These are phyloP conservation scores for Otus scops DNA, from an alignment of 2,797 vertebrate genomes.

Conservation along the genomic window DNA sequence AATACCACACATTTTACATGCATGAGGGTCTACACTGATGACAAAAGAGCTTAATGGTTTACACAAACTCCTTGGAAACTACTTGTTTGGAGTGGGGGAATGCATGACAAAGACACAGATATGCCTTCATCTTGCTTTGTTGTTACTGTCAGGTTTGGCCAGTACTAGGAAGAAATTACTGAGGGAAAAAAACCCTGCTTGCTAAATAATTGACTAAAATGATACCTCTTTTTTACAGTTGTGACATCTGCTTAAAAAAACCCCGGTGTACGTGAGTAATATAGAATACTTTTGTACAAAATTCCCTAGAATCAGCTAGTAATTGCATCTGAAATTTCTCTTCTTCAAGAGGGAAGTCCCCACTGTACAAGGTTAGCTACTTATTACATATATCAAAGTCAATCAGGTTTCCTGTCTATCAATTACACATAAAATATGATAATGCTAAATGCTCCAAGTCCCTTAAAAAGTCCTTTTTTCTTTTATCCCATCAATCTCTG, in stretches of 20 bases:
- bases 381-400: slow-evolving; percentile 40
- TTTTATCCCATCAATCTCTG: background rate
- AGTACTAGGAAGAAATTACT: slow-evolving; percentile 42
- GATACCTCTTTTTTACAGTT: slow-evolving; percentile 33
- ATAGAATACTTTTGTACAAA: slow-evolving; percentile 51
- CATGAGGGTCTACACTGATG: background rate
- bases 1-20: background rate
- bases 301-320: slow-evolving; percentile 67
- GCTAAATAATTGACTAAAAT: slow-evolving; percentile 55
- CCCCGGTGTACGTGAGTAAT: slow-evolving; percentile 51
- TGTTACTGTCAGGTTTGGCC: slow-evolving; percentile 33
- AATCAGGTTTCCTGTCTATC: slow-evolving; percentile 48
- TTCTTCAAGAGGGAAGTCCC: slow-evolving; percentile 61
- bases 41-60: background rate
- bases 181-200: slow-evolving; percentile 1
- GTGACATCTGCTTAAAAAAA: slow-evolving; percentile 64
- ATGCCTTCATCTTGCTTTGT: slow-evolving; percentile 1
- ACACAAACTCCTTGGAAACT: background rate
- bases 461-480: background rate
- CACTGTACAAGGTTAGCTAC: slow-evolving; percentile 39
- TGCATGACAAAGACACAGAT: background rate
- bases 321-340: slow-evolving; percentile 53
- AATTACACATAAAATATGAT: background rate
- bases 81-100: background rate
- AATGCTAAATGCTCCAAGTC: background rate